Conservation (phyloP, 2,113 vertebrate species). For the Cephalophus harveyi region DNA sequence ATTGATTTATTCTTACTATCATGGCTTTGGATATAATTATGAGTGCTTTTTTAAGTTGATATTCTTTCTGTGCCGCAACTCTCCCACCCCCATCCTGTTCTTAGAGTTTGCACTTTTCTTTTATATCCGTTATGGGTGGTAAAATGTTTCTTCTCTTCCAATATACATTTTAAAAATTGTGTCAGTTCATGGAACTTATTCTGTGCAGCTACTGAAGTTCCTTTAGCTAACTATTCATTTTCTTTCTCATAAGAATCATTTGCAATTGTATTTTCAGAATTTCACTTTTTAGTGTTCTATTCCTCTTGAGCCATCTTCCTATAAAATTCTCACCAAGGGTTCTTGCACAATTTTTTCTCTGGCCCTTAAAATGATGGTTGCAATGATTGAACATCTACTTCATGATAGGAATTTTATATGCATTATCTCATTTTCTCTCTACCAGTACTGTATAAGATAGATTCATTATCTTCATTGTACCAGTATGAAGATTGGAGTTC, state of each 20-base stretch:
- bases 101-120: not conserved
- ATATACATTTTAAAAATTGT: not conserved
- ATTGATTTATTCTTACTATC: not conserved
- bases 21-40: not conserved
- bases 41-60: not conserved
- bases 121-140: not conserved
- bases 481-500: not conserved
- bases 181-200: not conserved
- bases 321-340: not conserved
- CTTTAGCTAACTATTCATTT: not conserved
- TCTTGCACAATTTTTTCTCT: not conserved
- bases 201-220: not conserved
- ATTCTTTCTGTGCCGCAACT: not conserved
- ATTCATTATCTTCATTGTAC: not conserved
- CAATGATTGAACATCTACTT: conserved; percentile 13
- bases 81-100: not conserved
- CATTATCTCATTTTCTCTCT: conserved; percentile 30
- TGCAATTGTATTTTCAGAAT: not conserved
- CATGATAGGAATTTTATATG: not conserved
- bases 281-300: not conserved
- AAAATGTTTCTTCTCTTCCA: not conserved
- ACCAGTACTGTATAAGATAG: not conserved
- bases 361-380: not conserved
- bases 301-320: not conserved
- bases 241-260: not conserved